A percentile compares a stretch with the other conserved stretches of the same genome.
These are phyloP conservation scores for Latrodectus geometricus DNA, from an alignment of 1,140 invertebrate species.

Conservation along the genomic window DNA sequence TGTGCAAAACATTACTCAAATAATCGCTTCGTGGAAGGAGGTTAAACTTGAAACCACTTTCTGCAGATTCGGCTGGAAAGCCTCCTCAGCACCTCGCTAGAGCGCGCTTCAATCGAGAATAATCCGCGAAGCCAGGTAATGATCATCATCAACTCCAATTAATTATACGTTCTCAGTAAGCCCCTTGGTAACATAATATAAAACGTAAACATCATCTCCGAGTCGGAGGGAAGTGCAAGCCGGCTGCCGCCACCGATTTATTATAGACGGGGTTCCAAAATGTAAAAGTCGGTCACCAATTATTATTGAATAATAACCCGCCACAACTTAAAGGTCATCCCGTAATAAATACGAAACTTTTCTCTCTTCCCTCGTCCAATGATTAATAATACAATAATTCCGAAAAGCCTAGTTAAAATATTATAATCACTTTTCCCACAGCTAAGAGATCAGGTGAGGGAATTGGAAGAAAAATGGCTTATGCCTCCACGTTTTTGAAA, in stretches of 20 bases:
- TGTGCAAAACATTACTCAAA: not conserved
- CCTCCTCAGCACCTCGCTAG: not conserved
- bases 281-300: slow-evolving; percentile 53
- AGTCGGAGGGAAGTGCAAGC: slow-evolving; percentile 1
- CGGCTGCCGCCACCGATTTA: slow-evolving; percentile 17
- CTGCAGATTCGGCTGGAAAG: not conserved
- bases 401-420: slow-evolving; percentile 39
- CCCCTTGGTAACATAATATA: slow-evolving; percentile 41
- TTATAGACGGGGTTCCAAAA: slow-evolving; percentile 31
- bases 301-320: slow-evolving; percentile 56
- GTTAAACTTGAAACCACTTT: not conserved
- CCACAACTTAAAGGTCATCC: slow-evolving; percentile 48
- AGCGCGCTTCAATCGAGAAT: slow-evolving; percentile 5
- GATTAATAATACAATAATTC: slow-evolving; percentile 55
- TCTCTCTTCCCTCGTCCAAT: slow-evolving; percentile 21
- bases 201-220: slow-evolving; percentile 45
- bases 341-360: slow-evolving; percentile 61
- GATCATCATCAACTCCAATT: slow-evolving; percentile 38
- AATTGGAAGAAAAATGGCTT: not conserved
- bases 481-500: not conserved
- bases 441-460: not conserved
- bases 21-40: not conserved
- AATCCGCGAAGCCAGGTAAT: slow-evolving; percentile 34
- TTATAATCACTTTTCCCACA: slow-evolving; percentile 49
- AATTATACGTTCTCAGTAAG: slow-evolving; percentile 18